Conservation (phyloP, 2,113 vertebrate species). For the Pongo pygmaeus region DNA sequence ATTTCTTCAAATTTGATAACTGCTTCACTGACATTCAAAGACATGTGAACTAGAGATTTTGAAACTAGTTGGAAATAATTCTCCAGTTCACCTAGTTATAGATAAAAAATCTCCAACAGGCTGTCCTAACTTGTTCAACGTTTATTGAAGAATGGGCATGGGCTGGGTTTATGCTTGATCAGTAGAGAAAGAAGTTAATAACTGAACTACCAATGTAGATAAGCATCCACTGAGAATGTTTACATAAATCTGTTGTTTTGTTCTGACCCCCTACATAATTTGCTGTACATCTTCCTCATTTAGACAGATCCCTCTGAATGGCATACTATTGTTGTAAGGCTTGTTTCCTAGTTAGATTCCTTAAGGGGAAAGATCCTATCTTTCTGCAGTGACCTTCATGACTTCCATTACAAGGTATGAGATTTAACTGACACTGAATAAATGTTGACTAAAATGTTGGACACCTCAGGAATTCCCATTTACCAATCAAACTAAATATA, state of each 20-base stretch:
- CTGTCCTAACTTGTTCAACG: background rate
- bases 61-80: conserved; percentile 42
- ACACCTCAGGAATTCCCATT: background rate
- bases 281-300: background rate
- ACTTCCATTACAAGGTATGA: background rate
- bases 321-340: background rate
- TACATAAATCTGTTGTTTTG: background rate
- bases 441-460: background rate
- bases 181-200: background rate
- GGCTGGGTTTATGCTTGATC: background rate
- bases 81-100: background rate
- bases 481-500: background rate
- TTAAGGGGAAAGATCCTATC: background rate
- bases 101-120: background rate
- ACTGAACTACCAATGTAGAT: background rate
- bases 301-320: background rate
- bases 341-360: background rate
- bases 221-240: background rate
- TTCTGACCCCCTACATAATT: background rate
- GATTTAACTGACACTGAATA: background rate
- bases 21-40: conserved; percentile 61
- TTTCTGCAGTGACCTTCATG: background rate
- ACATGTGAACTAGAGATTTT: conserved; percentile 60
- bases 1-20: conserved; percentile 81
- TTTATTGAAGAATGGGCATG: background rate